Evolutionary conservation across 2,113 vertebrate genomes (phyloP), one percentile per base, ranked within the genome.

Genomic region (Trichechus manatus): DNA sequence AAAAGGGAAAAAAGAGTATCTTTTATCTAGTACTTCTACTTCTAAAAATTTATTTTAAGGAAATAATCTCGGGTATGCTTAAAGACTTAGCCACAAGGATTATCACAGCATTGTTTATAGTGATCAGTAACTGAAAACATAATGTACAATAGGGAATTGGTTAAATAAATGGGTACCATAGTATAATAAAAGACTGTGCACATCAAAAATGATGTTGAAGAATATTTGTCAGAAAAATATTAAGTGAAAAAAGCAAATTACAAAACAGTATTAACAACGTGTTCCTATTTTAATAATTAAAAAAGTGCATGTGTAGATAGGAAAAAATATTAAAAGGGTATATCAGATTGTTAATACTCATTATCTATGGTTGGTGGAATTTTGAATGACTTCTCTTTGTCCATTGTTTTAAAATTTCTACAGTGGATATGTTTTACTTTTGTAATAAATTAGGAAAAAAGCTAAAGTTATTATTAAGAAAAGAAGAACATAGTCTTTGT

Each of bases 111-210:
- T 94, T 94, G 47, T 85, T 91, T 96, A 61, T 78, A 25, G 15
- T 92, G 29, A 94, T 92, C 47, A 84, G 11, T 95, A 94, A 95
- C 25, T 97, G 8, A 36, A 92, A 95, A 66, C 36, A 89, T 93
- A 47, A 47, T 89, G 44, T 33, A 61, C 9, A 72, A 17, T 44
- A 90, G 11, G 74, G 47, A 93, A 56, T 85, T 92, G 9, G 19
- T 87, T 94, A 87, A 92, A 25, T 87, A 88, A 85, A 82, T 78
- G 22, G 78, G 11, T 87, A 42, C 17, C 22, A 17, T 85, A 47
- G 44, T 84, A 33, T 56, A 91, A 11, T 66, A 33, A 64, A 86
- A 89, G 53, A 91, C 20, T 47, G 47, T 85, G 10, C 31, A 78
- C 19, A 66, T 89, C 85, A 70, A 89, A 88, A 96, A 81, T 89